phyloP scores from a whole-genome alignment of 2,797 vertebrate genomes.

The Enteromius argenteus region DNA sequence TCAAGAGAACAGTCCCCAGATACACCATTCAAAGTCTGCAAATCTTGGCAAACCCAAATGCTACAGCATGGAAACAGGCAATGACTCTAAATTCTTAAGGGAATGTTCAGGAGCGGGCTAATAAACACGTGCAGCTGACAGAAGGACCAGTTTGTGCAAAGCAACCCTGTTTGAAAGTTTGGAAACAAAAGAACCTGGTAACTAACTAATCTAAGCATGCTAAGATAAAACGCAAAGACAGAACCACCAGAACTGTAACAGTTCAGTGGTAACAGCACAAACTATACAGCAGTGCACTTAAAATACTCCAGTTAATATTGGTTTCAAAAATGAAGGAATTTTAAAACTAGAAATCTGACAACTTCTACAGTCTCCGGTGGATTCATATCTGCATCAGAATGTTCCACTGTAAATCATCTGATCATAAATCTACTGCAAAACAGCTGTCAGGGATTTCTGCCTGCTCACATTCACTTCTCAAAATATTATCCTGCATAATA shows the following conservation, averaged over 20 bases:
- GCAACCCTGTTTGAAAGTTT: neutral
- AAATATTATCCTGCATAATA: neutral
- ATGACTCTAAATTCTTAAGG: constrained; percentile 14
- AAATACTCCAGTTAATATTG: neutral
- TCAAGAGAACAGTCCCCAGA: constrained; percentile 6
- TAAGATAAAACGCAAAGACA: neutral
- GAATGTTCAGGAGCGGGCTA: neutral
- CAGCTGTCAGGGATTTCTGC: neutral
- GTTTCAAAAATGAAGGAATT: neutral
- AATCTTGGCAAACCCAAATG: constrained; percentile 1
- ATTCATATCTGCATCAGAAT: neutral
- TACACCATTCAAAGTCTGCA: neutral
- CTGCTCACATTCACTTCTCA: neutral
- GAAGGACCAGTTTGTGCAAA: neutral
- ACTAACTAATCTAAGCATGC: neutral
- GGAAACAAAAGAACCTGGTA: constrained; percentile 1
- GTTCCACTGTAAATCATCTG: no score
- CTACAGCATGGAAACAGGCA: neutral
- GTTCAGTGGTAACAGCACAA: neutral
- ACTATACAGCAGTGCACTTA: neutral
- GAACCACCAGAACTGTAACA: neutral
- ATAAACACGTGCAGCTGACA: neutral
- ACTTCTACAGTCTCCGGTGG: no score
- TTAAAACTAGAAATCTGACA: neutral
- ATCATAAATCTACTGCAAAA: neutral